A percentile compares a stretch with the other conserved stretches of the same genome.
These are phyloP conservation scores for Actias luna DNA, from an alignment of 2,888 invertebrate species.

Conservation along the genomic window DNA sequence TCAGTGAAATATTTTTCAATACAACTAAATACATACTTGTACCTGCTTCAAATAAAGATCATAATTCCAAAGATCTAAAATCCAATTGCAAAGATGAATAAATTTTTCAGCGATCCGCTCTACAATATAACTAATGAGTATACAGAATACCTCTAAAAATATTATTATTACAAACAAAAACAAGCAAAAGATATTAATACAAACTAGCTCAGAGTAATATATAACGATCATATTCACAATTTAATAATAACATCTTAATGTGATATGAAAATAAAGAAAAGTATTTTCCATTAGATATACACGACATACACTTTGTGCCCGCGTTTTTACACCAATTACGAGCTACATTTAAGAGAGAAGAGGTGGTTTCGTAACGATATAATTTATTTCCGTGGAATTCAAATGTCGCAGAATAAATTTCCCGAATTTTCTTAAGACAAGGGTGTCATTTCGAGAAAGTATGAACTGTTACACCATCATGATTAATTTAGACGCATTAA, in stretches of 20 bases:
- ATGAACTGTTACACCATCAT: constrained; percentile 33
- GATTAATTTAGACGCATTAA: constrained; percentile 41
- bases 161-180: not conserved
- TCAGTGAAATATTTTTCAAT: too few species aligned
- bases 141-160: not conserved
- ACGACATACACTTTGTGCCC: not conserved
- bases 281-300: not conserved
- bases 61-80: too few species aligned
- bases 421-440: constrained; percentile 12
- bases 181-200: not conserved
- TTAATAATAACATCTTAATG: not conserved
- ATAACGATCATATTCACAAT: not conserved
- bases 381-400: constrained; percentile 13
- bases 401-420: constrained; percentile 12
- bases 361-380: not conserved
- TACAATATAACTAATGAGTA: not conserved
- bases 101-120: not conserved
- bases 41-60: not conserved
- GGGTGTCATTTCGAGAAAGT: constrained; percentile 18
- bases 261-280: not conserved
- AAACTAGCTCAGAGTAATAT: not conserved
- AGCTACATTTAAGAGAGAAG: not conserved
- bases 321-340: not conserved
- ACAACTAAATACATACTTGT: not conserved
- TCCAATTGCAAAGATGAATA: not conserved